Evolutionary conservation across 2,888 invertebrate species (phyloP).

Genomic region (Ophioninae sp.): DNA sequence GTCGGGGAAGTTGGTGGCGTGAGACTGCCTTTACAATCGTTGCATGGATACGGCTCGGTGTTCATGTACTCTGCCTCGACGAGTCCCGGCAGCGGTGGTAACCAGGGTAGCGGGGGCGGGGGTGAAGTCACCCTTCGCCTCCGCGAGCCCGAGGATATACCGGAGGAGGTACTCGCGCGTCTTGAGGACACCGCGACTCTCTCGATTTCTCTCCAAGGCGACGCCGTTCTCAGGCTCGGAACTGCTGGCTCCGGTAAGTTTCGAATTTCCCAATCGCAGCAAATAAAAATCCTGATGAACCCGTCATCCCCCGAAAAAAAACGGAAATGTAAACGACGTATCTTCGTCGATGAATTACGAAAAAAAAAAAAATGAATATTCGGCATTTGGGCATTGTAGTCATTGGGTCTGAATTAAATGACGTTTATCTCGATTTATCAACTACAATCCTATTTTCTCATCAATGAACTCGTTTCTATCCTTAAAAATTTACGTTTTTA

Average conservation of each 20-base stretch:
- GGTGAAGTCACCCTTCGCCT: slow-evolving; percentile 79
- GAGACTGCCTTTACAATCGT: slow-evolving; percentile 79
- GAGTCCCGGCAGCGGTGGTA: slow-evolving; percentile 77
- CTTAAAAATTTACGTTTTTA: too few relatives aligned
- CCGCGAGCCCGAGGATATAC: slow-evolving; percentile 80
- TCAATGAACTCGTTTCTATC: too few relatives aligned
- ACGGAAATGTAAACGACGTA: not conserved
- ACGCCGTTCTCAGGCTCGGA: slow-evolving; percentile 79
- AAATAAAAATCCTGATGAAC: not conserved
- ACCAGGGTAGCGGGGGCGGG: slow-evolving; percentile 74
- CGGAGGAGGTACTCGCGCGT: slow-evolving; percentile 80
- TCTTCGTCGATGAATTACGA: not conserved
- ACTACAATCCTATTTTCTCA: too few relatives aligned
- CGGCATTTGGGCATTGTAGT: too few relatives aligned
- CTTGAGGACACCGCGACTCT: slow-evolving; percentile 80
- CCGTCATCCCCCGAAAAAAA: not conserved
- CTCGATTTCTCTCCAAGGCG: slow-evolving; percentile 79
- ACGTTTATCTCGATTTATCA: too few relatives aligned
- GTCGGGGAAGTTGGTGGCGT: slow-evolving; percentile 80
- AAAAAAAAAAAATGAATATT: too few relatives aligned
- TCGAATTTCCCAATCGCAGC: not conserved
- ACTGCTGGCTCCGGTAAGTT: slow-evolving; percentile 78
- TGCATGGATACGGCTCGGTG: slow-evolving; percentile 80
- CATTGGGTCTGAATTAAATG: too few relatives aligned
- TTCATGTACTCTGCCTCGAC: slow-evolving; percentile 81